phyloP scores from a whole-genome alignment of 2,888 invertebrate species.

The Limenitis arthemis region DNA sequence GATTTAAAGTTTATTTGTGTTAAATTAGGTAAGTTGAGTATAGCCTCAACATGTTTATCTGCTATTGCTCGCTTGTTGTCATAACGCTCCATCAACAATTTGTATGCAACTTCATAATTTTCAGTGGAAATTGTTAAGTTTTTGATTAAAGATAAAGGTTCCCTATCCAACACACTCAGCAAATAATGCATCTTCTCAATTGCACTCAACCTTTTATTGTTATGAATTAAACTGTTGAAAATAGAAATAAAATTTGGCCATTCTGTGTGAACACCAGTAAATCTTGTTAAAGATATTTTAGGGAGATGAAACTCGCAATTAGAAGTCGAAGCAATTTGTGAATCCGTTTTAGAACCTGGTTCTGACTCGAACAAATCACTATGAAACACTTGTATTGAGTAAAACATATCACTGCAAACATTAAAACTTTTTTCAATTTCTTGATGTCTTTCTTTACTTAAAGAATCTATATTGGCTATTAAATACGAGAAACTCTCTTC shows the following conservation, averaged over 20 bases:
- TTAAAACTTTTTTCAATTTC: neutral
- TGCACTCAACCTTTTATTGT: neutral
- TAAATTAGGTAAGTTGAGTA: neutral
- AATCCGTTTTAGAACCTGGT: neutral
- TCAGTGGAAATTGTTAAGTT: neutral
- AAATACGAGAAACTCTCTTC: neutral
- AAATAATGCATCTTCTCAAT: slow-evolving; percentile 1
- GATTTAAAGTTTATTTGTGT: neutral
- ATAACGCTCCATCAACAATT: neutral
- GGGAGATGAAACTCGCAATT: neutral
- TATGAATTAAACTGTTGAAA: neutral
- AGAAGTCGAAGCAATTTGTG: neutral
- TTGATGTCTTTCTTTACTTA: neutral
- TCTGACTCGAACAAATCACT: neutral
- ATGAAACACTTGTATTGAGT: neutral
- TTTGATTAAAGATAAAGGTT: neutral
- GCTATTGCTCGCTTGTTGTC: neutral
- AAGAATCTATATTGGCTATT: neutral
- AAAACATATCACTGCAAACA: neutral
- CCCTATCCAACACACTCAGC: slow-evolving; percentile 1
- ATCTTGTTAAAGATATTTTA: neutral
- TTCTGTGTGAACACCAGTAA: neutral
- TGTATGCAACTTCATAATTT: neutral
- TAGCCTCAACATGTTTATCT: neutral
- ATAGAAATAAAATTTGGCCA: neutral